phyloP scores from a whole-genome alignment of 2,113 vertebrate species.

The Cavia aperea region DNA sequence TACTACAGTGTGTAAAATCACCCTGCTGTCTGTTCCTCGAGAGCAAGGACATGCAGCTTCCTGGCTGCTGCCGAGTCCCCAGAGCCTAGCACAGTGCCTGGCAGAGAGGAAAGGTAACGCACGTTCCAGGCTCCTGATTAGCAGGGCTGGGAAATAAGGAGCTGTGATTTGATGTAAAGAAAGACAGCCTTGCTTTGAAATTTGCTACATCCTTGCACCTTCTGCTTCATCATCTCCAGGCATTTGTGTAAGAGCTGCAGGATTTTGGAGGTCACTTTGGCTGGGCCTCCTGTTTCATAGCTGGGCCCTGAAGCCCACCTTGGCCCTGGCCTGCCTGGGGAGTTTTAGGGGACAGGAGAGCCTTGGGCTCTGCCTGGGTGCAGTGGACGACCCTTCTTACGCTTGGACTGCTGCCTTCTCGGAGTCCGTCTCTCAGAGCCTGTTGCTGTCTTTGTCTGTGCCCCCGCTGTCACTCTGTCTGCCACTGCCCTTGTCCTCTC shows the following conservation, averaged over 20 bases:
- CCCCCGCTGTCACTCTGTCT: constrained; percentile 51
- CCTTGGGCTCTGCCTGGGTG: neutral
- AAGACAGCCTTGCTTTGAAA: neutral
- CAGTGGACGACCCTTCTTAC: neutral
- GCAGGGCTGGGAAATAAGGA: neutral
- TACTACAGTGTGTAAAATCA: neutral
- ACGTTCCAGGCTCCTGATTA: neutral
- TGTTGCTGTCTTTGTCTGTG: constrained; percentile 49
- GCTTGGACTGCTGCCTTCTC: neutral
- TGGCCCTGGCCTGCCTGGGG: neutral
- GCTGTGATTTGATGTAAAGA: neutral
- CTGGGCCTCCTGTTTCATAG: neutral
- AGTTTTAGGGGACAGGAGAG: too few relatives aligned
- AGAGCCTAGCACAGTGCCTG: neutral
- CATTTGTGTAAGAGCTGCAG: neutral
- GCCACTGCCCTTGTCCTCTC: constrained; percentile 44
- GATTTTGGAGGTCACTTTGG: neutral
- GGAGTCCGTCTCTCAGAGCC: neutral
- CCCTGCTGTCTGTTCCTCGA: neutral
- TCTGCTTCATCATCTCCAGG: neutral
- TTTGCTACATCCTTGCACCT: neutral
- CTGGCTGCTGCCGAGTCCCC: neutral
- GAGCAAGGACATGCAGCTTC: neutral
- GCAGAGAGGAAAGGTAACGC: neutral
- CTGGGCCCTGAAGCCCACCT: neutral